Evolutionary conservation across 2,888 invertebrate genomes (phyloP).

Genomic region (Rhingia rostrata): DNA sequence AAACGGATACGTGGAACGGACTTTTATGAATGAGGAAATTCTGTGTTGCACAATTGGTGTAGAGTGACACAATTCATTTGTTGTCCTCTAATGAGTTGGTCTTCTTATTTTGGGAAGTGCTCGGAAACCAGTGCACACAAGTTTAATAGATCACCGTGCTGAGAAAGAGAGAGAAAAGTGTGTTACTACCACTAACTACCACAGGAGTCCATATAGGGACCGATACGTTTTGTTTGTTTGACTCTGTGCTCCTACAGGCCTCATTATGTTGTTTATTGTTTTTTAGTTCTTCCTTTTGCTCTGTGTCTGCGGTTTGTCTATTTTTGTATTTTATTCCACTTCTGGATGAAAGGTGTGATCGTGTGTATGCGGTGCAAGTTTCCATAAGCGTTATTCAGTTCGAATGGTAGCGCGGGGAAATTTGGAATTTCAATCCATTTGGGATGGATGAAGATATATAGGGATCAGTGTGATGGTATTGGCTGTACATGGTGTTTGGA

Average conservation of each 20-base stretch:
- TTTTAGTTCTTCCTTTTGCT: neutral
- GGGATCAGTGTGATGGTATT: slow-evolving; percentile 54
- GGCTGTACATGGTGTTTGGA: slow-evolving; percentile 53
- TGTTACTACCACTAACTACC: slow-evolving; percentile 65
- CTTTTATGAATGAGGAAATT: slow-evolving; percentile 62
- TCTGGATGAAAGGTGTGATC: slow-evolving; percentile 69
- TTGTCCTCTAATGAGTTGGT: slow-evolving; percentile 48
- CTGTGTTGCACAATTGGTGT: slow-evolving; percentile 58
- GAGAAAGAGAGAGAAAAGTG: slow-evolving; percentile 33
- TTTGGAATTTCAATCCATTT: slow-evolving; percentile 44
- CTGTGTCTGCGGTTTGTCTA: slow-evolving; percentile 12
- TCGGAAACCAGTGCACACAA: slow-evolving; percentile 19
- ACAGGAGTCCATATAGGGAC: slow-evolving; percentile 55
- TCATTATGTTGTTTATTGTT: slow-evolving; percentile 66
- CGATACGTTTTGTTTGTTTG: slow-evolving; percentile 31
- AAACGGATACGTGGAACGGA: slow-evolving; percentile 26
- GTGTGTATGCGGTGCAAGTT: slow-evolving; percentile 50
- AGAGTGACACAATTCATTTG: slow-evolving; percentile 66
- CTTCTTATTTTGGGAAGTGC: slow-evolving; percentile 62
- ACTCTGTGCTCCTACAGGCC: slow-evolving; percentile 46
- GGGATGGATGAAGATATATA: slow-evolving; percentile 50
- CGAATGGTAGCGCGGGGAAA: slow-evolving; percentile 9
- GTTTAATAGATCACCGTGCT: slow-evolving; percentile 61
- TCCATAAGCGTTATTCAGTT: slow-evolving; percentile 58
- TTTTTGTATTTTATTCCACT: slow-evolving; percentile 21